Conservation (phyloP, 2,797 vertebrate species). For the Karalla daura region DNA sequence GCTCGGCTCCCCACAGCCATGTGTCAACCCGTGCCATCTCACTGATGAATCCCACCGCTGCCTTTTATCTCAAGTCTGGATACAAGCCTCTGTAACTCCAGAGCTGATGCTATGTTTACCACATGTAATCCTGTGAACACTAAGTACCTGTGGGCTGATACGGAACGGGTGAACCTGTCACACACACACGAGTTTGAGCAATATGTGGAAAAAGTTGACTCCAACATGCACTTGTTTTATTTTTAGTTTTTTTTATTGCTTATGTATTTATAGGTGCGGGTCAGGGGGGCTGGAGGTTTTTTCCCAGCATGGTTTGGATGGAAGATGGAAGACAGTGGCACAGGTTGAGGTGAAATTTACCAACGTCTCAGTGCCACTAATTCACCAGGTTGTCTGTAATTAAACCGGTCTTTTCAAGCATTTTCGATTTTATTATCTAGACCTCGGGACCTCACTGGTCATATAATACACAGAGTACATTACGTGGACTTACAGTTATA, state of each 20-base stretch:
- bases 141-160: constrained; percentile 41
- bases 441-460: too few relatives aligned
- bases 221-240: not conserved
- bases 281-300: not conserved
- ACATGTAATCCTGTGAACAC: constrained; percentile 53
- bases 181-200: constrained; percentile 2
- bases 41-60: constrained; percentile 41
- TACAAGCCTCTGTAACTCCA: constrained; percentile 33
- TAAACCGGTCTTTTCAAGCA: not conserved
- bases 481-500: too few relatives aligned
- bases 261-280: not conserved
- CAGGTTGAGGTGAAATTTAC: not conserved
- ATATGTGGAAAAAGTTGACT: constrained; percentile 9
- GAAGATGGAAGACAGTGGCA: not conserved
- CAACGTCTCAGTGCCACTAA: not conserved
- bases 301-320: constrained; percentile 7
- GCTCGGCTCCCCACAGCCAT: constrained; percentile 5
- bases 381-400: not conserved
- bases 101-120: constrained; percentile 53
- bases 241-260: not conserved
- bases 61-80: constrained; percentile 39
- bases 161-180: constrained; percentile 42
- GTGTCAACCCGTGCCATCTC: constrained; percentile 22
- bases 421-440: not conserved
- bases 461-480: too few relatives aligned